Evolutionary conservation across 2,888 invertebrate genomes (phyloP), one percentile per base, ranked within the genome.

Genomic region (Crocallis elinguaria): DNA sequence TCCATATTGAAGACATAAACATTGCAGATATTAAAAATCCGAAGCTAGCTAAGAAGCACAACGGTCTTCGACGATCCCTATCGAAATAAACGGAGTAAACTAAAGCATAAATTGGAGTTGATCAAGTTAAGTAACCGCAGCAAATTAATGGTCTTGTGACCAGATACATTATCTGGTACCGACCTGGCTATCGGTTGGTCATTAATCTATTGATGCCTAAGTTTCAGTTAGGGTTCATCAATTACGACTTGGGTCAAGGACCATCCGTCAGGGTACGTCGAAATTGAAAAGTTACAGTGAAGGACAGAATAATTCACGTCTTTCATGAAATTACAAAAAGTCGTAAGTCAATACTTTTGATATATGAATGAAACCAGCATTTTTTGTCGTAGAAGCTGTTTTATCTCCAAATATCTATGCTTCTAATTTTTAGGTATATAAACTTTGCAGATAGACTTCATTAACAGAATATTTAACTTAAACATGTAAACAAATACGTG

Each of bases 141-240:
- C 73, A 68, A 72, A 88, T 89, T 87, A 86, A 88, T 88, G 75
- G 84, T 73, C 69, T 64, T 68, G 76, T 81, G 84, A 84, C 85
- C 83, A 88, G 84, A 88, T 86, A 87, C 84, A 89, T 89, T 88
- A 87, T 87, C 86, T 82, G 70, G 79, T 75, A 79, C 77, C 78
- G 78, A 86, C 84, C 86, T 79, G 75, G 78, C 84, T 82, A 81
- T 84, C 85, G 76, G 70, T 58, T 69, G 75, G 81, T 83, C 88
- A 88, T 89, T 87, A 88, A 88, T 89, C 88, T 86, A 81, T 82
- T 77, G 81, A 79, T 82, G 77, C 79, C 82, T 79, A 75, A 81
- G 78, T 85, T 86, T 81, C 77, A 85, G 77, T 77, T 71, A 69
- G 70, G 68, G 73, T 76, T 78, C 80, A 88, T 88, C 82, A 86